These are phyloP conservation scores for Rallus crepitans DNA, from an alignment of 2,797 vertebrate genomes.

Conservation along the genomic window DNA sequence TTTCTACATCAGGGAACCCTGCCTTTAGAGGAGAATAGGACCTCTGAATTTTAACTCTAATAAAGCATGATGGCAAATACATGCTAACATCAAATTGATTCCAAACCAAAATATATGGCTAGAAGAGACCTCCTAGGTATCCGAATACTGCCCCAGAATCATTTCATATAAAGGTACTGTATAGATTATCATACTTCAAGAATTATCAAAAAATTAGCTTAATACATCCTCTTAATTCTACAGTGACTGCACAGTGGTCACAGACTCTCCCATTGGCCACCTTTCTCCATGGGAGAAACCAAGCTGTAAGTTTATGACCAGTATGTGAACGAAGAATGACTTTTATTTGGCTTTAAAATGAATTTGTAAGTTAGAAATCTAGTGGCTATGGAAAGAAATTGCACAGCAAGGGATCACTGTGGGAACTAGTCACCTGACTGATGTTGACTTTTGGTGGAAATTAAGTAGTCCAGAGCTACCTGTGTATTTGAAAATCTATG, in stretches of 20 bases:
- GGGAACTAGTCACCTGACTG: not conserved
- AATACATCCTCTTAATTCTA: not conserved
- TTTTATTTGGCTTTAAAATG: conserved; percentile 1
- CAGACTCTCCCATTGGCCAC: not conserved
- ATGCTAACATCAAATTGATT: not conserved
- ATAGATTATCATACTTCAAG: not conserved
- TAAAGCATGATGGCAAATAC: not conserved
- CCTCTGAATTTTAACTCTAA: not conserved
- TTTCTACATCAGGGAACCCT: not conserved
- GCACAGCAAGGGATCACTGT: not conserved
- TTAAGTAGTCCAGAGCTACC: not conserved
- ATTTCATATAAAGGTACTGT: not conserved
- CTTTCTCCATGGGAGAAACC: not conserved
- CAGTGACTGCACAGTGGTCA: not conserved
- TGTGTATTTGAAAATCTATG: not conserved
- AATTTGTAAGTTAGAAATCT: not conserved
- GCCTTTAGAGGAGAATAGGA: not conserved
- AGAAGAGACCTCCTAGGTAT: not conserved
- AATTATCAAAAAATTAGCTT: not conserved
- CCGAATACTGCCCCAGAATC: not conserved
- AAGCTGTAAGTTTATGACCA: not conserved
- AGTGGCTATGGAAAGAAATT: not conserved
- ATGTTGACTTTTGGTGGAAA: not conserved
- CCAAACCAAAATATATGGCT: not conserved
- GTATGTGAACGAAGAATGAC: not conserved